Base-by-base conservation (phyloP, 2,888 invertebrate species). In the Stenodema calcarata region DNA sequence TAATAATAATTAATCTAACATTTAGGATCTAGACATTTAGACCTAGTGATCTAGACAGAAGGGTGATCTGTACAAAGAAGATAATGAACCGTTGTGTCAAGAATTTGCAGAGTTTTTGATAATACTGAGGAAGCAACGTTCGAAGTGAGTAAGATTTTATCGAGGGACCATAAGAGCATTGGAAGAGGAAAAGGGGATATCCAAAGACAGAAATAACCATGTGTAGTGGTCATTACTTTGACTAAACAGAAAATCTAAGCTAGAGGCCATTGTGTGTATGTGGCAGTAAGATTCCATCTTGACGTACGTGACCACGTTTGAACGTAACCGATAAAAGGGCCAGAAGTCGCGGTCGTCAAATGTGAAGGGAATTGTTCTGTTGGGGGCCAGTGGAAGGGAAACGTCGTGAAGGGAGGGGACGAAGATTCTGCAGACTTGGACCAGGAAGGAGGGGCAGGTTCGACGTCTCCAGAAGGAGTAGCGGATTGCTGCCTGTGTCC, bases 401-500 rank as follows among this genome's bases (percentile, higher is more conserved):
- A 44, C 23, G 7, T 78, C n/a, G 80, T 23, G n/a, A 42, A 16
- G 80, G 69, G 42, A 18, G 41, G 41, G 62, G 44, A 50, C 50
- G 30, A 70, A 42, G 82, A 78, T 27, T 44, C 44, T 82, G 82
- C 78, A 41, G 44, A 50, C 23, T 28, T 14, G 54, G 62, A 27
- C 14, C 30, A 54, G 54, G 18, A 16, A 28, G 47, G 73, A 75
- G 75, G 44, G 42, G 62, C 50, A 75, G 75, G 73, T 70, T 73
- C 80, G 86, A 70, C 86, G 76, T 86, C 86, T 54, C 86, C 50
- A 50, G 54, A 50, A 84, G 78, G 27, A 84, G 81, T 86, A 86
- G 86, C 86, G 86, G 86, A 81, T 81, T 81, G 73, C 50, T 69
- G 79, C 80, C 86, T 86, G 86, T 86, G 86, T 86, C 86, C 86